A percentile compares a stretch with the other conserved stretches of the same genome.
Evolutionary conservation across 2,888 invertebrate species (phyloP).

Genomic region (Gandaritis pyraliata): DNA sequence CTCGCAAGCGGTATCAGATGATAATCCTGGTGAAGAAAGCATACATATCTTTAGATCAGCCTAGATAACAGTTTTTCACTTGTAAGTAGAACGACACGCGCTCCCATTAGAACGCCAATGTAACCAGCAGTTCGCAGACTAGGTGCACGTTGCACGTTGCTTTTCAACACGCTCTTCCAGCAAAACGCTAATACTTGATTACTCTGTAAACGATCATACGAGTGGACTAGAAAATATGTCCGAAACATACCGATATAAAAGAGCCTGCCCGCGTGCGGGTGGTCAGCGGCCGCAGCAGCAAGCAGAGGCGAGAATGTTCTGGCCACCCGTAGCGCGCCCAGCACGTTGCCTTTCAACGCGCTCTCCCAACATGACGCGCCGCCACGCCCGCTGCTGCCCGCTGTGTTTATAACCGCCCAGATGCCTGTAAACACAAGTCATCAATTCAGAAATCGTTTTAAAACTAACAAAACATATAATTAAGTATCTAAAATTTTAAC

Average conservation of each 20-base stretch:
- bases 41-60: no score
- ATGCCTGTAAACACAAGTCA: constrained; percentile 81
- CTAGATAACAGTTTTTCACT: no score
- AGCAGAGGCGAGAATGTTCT: constrained; percentile 90
- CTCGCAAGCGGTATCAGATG: constrained; percentile 79
- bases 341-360: constrained; percentile 88
- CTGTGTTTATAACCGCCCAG: constrained; percentile 93
- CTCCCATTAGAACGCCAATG: no score
- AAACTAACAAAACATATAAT: neutral
- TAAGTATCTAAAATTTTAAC: no score
- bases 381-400: constrained; percentile 90
- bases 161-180: no score
- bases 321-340: constrained; percentile 88
- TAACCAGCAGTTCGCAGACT: no score
- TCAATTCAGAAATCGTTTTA: no score
- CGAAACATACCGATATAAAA: constrained; percentile 85
- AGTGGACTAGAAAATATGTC: no score
- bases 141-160: no score
- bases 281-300: constrained; percentile 80
- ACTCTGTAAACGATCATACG: no score
- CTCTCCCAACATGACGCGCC: constrained; percentile 89
- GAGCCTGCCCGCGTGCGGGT: constrained; percentile 85
- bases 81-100: no score
- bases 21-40: constrained; percentile 58
- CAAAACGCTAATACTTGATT: no score